Evolutionary conservation across 2,888 invertebrate species (phyloP).

Genomic region (Lepidochitona cinerea): DNA sequence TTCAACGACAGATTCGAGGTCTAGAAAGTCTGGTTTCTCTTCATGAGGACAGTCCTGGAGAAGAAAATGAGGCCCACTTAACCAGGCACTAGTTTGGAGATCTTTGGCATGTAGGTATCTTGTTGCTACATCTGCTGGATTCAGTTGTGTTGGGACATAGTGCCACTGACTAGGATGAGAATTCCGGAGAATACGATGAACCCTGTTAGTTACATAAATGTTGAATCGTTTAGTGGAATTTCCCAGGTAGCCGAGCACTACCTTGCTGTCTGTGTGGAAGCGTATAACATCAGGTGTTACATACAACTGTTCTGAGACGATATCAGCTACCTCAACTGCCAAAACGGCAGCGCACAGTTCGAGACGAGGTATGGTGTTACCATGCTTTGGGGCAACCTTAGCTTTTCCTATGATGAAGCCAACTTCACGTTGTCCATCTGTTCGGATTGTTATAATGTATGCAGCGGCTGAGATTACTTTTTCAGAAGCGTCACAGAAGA

Average conservation of each 20-base stretch:
- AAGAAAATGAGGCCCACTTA: no score
- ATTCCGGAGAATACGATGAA: no score
- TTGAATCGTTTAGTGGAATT: constrained; percentile 11
- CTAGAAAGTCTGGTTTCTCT: no score
- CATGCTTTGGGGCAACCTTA: constrained; percentile 17
- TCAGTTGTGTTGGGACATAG: no score
- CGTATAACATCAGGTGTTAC: not conserved
- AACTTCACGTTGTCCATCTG: not conserved
- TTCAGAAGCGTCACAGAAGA: constrained; percentile 29
- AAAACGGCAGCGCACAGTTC: constrained; percentile 26
- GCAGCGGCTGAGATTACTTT: constrained; percentile 21
- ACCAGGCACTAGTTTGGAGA: no score
- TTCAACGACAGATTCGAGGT: no score
- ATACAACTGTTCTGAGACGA: not conserved
- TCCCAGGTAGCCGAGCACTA: constrained; percentile 4
- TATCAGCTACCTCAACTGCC: constrained; percentile 39
- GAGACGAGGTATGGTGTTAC: constrained; percentile 24
- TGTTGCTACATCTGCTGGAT: no score
- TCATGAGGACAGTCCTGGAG: no score
- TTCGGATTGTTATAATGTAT: not conserved
- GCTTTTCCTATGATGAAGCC: constrained; percentile 20
- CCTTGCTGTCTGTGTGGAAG: not conserved
- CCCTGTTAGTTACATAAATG: constrained; percentile 23
- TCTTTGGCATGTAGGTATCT: no score
- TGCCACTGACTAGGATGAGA: no score